These are phyloP conservation scores for Microtus californicus DNA, from an alignment of 2,797 vertebrate genomes.

Conservation along the genomic window DNA sequence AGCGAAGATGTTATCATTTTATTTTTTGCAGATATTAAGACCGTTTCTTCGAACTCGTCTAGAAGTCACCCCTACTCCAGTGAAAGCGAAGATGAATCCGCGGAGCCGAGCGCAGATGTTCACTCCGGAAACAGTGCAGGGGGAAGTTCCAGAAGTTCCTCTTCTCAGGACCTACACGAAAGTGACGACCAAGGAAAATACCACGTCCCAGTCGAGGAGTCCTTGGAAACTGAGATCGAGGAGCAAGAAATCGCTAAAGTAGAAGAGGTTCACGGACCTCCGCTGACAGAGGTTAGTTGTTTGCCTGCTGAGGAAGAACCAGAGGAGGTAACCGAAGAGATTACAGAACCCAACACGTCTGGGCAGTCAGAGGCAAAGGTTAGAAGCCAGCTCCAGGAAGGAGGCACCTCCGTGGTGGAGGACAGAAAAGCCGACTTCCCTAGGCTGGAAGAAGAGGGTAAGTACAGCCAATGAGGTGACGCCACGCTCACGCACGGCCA, in stretches of 20 bases:
- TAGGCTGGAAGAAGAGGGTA: constrained; percentile 80
- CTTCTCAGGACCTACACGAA: constrained; percentile 7
- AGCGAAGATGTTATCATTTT: constrained; percentile 46
- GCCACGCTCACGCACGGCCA: background rate
- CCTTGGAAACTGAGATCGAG: constrained; percentile 44
- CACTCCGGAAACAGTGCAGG: background rate
- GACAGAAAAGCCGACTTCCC: constrained; percentile 21
- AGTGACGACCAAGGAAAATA: constrained; percentile 38
- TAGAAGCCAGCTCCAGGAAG: constrained; percentile 56
- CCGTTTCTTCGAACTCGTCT: constrained; percentile 83
- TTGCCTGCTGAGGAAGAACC: constrained; percentile 29
- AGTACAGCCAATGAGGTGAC: constrained; percentile 80
- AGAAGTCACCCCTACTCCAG: constrained; percentile 84
- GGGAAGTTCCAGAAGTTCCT: background rate
- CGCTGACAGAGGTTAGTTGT: background rate
- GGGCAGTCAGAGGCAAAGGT: constrained; percentile 60
- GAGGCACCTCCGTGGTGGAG: background rate
- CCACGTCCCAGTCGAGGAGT: background rate
- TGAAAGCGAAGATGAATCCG: constrained; percentile 86
- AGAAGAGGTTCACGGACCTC: background rate
- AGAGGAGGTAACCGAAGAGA: background rate
- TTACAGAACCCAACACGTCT: background rate
- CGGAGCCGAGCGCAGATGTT: background rate
- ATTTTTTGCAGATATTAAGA: constrained; percentile 80
- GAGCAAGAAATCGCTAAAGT: constrained; percentile 36